Base-by-base conservation (phyloP, 2,113 vertebrate species). In the Amphiprion ocellaris region DNA sequence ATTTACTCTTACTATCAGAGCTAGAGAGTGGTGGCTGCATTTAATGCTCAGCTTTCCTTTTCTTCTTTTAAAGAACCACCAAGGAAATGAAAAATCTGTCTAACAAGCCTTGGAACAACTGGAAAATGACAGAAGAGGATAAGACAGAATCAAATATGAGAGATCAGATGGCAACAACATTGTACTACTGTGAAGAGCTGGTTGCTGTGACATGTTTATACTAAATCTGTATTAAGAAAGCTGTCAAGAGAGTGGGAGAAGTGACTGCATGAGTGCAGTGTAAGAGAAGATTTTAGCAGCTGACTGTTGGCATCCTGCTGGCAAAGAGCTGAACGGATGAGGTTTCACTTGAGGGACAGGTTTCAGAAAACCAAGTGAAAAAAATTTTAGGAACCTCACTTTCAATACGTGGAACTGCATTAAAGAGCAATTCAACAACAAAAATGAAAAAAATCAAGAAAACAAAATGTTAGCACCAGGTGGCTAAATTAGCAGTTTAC, bases 311-410 rank as follows among this genome's bases (percentile, higher is more conserved):
- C 61, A 77, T 71, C 60, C 26, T 69, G 74, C 46, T 84, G 79
- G 82, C 73, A 53, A 33, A 47, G 70, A 77, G 53, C 65, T 74
- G 21, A 9, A 74, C 67, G 74, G 89, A 92, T 88, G 74, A 78
- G 24, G 77, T 89, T 89, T 90, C 83, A 86, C 73, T 81, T 69
- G 79, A 62, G 21, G 65, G 26, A 79, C 88, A 87, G 61, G 28
- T 80, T 82, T 85, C 46, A 75, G 75, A 66, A 50, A 79, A 72
- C 24, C 60, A 44, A 80, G 53, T 60, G 68, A 37, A 61, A 65
- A 68, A 49, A 21, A 5, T 70, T n/a, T 61, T 5, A 41, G 21
- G 55, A 76, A 47, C 16, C 24, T 54, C 41, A 24, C 23, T 61
- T 67, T 77, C 46, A 63, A n/a, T 52, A 21, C 69, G 28, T 49